These are phyloP conservation scores for Tragelaphus imberbis DNA, from an alignment of 2,113 vertebrate genomes.

Conservation along the genomic window DNA sequence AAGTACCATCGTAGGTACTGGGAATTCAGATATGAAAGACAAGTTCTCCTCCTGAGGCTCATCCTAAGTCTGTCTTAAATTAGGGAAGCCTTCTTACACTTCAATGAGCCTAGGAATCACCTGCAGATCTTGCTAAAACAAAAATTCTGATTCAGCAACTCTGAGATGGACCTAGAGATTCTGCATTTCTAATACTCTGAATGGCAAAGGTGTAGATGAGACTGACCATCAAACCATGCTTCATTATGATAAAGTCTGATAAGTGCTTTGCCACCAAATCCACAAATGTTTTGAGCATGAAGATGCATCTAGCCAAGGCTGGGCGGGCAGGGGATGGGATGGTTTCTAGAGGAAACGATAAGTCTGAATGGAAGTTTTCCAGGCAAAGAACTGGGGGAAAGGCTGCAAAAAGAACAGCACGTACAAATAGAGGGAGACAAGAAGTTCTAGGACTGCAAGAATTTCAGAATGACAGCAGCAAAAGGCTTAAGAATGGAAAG, in stretches of 20 bases:
- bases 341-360: background rate
- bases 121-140: background rate
- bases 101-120: background rate
- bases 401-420: background rate
- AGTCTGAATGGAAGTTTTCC: background rate
- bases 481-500: background rate
- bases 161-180: background rate
- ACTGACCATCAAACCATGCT: background rate
- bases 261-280: background rate
- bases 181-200: background rate
- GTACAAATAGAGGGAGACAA: background rate
- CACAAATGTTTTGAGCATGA: background rate
- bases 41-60: background rate
- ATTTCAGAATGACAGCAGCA: background rate
- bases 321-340: background rate
- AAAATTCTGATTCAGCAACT: background rate
- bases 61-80: background rate
- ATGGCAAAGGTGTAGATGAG: background rate
- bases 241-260: background rate
- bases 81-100: background rate
- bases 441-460: background rate
- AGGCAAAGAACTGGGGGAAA: background rate
- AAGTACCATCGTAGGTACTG: background rate
- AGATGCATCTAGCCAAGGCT: background rate
- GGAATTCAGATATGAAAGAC: background rate